phyloP scores from a whole-genome alignment of 2,113 vertebrate species.

The Nesogale talazaci region DNA sequence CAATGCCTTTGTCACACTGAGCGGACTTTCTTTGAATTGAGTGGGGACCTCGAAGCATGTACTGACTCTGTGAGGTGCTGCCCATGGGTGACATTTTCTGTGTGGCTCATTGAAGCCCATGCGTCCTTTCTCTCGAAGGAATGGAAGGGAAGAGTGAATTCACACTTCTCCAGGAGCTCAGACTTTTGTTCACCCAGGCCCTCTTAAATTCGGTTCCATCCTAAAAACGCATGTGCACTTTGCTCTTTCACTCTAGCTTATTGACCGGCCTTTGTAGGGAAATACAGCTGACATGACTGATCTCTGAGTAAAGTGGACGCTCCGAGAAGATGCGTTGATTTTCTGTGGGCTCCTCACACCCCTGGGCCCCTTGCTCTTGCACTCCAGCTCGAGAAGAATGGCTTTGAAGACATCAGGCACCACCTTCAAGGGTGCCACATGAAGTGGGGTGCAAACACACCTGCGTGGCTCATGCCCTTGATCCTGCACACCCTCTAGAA shows the following conservation, averaged over 20 bases:
- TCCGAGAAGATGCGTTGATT: not conserved
- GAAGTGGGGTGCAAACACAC: not conserved
- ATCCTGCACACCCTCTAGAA: not conserved
- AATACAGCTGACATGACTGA: not conserved
- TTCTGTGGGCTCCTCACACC: not conserved
- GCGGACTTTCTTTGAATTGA: not conserved
- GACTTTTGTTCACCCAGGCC: not conserved
- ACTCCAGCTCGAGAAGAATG: not conserved
- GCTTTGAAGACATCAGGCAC: not conserved
- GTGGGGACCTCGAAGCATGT: not conserved
- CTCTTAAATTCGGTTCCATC: slow-evolving; percentile 13
- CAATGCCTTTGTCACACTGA: not conserved
- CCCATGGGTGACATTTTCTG: not conserved
- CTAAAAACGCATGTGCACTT: not conserved
- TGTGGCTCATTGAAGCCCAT: not conserved
- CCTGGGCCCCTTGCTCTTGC: not conserved
- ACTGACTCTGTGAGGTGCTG: not conserved
- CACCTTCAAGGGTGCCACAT: not conserved
- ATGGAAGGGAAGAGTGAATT: not conserved
- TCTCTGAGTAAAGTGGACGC: not conserved
- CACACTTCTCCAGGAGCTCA: not conserved
- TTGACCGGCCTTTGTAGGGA: slow-evolving; percentile 29
- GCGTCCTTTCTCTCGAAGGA: not conserved
- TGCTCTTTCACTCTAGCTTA: not conserved
- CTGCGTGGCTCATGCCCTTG: not conserved